Conservation (phyloP, 2,888 invertebrate genomes). For the Polydrusus cervinus region DNA sequence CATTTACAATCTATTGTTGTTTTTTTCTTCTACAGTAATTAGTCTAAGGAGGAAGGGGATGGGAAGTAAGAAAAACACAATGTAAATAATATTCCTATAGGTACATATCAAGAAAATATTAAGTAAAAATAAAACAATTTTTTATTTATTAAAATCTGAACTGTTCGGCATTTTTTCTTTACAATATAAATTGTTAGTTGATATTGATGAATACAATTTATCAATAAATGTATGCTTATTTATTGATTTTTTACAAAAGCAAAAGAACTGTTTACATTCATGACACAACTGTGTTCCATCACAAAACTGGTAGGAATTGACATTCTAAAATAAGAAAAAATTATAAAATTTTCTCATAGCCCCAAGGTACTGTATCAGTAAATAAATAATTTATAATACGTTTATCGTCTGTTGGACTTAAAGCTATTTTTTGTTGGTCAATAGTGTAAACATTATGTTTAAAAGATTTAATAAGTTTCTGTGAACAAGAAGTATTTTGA, state of each 20-base stretch:
- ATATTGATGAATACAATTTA: not conserved
- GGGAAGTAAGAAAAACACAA: too few species aligned
- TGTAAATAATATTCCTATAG: too few species aligned
- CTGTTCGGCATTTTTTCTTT: not conserved
- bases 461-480: constrained; percentile 15
- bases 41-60: too few species aligned
- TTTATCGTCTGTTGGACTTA: constrained; percentile 36
- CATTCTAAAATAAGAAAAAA: not conserved
- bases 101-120: too few species aligned
- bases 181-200: not conserved
- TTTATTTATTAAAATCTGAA: constrained; percentile 33
- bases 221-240: not conserved
- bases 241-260: not conserved
- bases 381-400: constrained; percentile 13
- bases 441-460: constrained; percentile 32
- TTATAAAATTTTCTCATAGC: not conserved
- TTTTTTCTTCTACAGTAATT: too few species aligned
- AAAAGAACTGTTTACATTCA: not conserved
- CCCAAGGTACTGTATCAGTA: not conserved
- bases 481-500: not conserved
- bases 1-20: too few species aligned
- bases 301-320: not conserved
- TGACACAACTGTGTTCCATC: not conserved
- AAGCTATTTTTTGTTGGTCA: constrained; percentile 31
- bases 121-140: too few species aligned